A percentile compares a stretch with the other conserved stretches of the same genome.
Evolutionary conservation across 2,888 invertebrate genomes (phyloP).

Genomic region (Lysandra bellargus): DNA sequence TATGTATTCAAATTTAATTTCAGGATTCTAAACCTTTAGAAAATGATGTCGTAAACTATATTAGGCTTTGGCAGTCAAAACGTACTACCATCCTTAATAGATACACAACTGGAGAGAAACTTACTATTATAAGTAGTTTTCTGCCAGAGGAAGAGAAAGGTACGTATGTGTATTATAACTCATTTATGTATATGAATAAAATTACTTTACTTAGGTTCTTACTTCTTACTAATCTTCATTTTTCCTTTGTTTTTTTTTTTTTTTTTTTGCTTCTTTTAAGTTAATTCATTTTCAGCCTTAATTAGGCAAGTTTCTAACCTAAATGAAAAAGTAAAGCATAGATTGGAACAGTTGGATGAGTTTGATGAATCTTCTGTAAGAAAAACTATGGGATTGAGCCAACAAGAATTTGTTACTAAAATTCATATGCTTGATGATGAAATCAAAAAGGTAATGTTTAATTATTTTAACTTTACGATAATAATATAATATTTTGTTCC

Average conservation of each 20-base stretch:
- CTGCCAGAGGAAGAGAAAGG: constrained; percentile 90
- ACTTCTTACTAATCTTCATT: constrained; percentile 44
- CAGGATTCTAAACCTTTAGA: constrained; percentile 52
- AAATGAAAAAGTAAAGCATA: constrained; percentile 92
- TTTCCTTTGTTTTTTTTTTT: constrained; percentile 44
- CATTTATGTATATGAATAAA: constrained; percentile 27
- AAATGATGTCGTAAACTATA: constrained; percentile 69
- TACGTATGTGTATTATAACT: constrained; percentile 52
- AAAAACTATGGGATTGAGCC: constrained; percentile 93
- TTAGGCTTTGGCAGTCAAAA: constrained; percentile 89
- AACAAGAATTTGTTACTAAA: constrained; percentile 93
- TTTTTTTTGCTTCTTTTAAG: constrained; percentile 61
- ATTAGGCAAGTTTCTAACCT: constrained; percentile 90
- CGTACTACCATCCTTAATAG: constrained; percentile 90
- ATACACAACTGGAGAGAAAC: constrained; percentile 95
- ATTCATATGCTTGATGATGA: constrained; percentile 96
- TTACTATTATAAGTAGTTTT: constrained; percentile 94
- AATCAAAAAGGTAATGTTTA: constrained; percentile 82
- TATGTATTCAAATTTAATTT: constrained; percentile 31
- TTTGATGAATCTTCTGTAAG: constrained; percentile 94
- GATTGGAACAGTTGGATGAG: constrained; percentile 96
- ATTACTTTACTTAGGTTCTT: background rate
- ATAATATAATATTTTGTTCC: background rate
- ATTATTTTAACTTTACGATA: background rate
- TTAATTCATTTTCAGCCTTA: constrained; percentile 82